Percentiles rank a stretch among this genome's conserved stretches.
These are phyloP conservation scores for Limnephilus auricula DNA, from an alignment of 2,888 invertebrate species.

Conservation along the genomic window DNA sequence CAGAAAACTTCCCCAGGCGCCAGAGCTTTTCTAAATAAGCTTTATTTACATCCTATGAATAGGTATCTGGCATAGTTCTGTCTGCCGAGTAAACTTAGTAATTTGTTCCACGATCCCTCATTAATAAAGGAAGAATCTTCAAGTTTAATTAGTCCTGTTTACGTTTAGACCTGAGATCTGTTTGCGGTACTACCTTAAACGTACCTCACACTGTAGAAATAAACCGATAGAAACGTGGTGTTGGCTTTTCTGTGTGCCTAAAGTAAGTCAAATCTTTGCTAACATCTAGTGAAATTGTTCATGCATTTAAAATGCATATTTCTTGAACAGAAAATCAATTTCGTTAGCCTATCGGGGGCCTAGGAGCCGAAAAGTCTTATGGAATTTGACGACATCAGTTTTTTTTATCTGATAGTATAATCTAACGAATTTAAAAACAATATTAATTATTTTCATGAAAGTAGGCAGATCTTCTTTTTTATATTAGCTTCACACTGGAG, in stretches of 20 bases:
- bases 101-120: not conserved
- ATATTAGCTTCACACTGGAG: too few relatives aligned
- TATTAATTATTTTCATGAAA: too few relatives aligned
- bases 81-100: not conserved
- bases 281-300: too few relatives aligned
- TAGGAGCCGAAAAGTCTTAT: too few relatives aligned
- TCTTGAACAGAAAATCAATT: too few relatives aligned
- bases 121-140: not conserved
- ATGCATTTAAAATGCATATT: too few relatives aligned
- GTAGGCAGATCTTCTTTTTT: too few relatives aligned
- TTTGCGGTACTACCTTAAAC: not conserved
- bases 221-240: not conserved
- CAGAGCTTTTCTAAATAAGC: not conserved
- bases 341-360: too few relatives aligned
- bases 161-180: not conserved
- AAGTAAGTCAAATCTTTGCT: too few relatives aligned
- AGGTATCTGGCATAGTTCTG: not conserved
- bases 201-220: not conserved
- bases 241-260: not conserved
- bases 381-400: too few relatives aligned
- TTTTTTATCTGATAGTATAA: too few relatives aligned
- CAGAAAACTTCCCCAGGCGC: not conserved
- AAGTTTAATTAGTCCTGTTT: not conserved
- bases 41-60: not conserved
- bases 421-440: too few relatives aligned